Evolutionary conservation across 2,888 invertebrate genomes (phyloP), one percentile per base, ranked within the genome.

Genomic region (Lasioglossum oenotherae): DNA sequence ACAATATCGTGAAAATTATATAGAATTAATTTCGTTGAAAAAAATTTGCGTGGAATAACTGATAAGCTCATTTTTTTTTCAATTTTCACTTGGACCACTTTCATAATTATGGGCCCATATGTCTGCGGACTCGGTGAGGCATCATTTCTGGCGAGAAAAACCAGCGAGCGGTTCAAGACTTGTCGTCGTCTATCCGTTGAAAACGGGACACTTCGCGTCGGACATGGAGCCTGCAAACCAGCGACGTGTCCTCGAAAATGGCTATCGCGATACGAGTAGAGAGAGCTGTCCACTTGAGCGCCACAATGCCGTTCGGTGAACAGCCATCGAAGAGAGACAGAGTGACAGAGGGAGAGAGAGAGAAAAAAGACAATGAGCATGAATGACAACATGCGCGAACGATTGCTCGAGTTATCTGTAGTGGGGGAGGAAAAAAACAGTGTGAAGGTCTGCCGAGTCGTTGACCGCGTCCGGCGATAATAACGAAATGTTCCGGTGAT

Each of bases 391-490:
- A 64, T 38, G 72, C 35, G 53, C 60, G 27, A 76, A 19, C 85
- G 80, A 84, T 80, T 67, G 81, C 74, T 73, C 74, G 85, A 60
- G 60, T 85, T 86, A 86, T 85, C 72, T 27, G 69, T 76, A 74
- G 88, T 72, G 74, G 49, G 80, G 60, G 81, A 46, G 64, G 71
- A 60, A 27, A 73, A 69, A 88, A 89, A 82, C 72, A 75, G 57
- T 78, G 74, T 27, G 74, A 84, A 81, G 84, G 74, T 83, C 80
- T 69, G 74, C 16, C n/a, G 73, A 86, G 88, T 88, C 90, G 74
- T 86, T 90, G 89, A 89, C 86, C 86, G 81, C 80, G 49, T 64
- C 64, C 79, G 38, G 41, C 64, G 89, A 80, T 82, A 82, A 78
- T 78, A 81, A 85, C 73, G 78, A 76, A 86, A 82, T 73, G 81